Conservation (phyloP, 2,888 invertebrate genomes). For the Ectobius pallidus region DNA sequence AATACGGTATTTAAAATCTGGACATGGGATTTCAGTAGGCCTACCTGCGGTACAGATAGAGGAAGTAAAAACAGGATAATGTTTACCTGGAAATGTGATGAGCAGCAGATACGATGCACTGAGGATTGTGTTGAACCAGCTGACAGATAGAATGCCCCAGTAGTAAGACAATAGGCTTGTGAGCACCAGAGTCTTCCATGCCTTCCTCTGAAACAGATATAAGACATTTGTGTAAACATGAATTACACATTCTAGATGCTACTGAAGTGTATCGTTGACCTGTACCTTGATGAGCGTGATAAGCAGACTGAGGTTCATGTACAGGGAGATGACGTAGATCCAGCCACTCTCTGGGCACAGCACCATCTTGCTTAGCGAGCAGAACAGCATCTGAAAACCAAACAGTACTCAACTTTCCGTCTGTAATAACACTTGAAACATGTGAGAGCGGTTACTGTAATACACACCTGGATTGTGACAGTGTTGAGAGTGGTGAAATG, state of each 20-base stretch:
- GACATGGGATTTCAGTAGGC: no score
- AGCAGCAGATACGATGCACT: neutral
- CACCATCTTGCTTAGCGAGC: neutral
- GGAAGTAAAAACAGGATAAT: neutral
- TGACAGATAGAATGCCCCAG: neutral
- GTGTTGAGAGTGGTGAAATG: conserved; percentile 13
- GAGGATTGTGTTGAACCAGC: neutral
- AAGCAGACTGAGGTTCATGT: neutral
- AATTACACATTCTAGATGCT: no score
- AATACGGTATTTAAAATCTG: no score
- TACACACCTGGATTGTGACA: conserved; percentile 16
- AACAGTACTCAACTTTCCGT: no score
- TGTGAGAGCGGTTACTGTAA: no score
- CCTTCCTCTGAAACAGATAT: neutral
- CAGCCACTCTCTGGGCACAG: neutral
- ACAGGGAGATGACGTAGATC: neutral
- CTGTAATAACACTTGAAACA: no score
- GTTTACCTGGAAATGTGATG: neutral
- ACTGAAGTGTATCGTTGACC: no score
- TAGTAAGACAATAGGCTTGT: neutral
- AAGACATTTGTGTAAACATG: no score
- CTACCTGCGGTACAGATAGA: no score
- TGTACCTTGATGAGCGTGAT: neutral
- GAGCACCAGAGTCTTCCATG: neutral
- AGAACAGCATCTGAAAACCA: conserved; percentile 2